phyloP scores from a whole-genome alignment of 2,888 invertebrate genomes.

The Pristionchus mayeri region DNA sequence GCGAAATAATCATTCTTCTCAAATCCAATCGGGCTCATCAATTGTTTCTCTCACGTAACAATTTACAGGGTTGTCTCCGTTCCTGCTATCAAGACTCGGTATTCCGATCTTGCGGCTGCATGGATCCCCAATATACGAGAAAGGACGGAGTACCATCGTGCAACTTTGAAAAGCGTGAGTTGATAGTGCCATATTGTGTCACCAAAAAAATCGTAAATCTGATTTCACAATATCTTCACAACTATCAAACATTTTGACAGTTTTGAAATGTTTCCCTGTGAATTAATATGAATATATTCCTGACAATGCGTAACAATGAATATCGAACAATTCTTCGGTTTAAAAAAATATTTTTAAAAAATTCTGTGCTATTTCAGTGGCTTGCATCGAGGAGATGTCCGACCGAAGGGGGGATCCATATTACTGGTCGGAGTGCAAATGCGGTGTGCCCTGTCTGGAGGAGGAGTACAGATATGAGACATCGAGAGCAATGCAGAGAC shows the following conservation, averaged over 20 bases:
- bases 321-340: no score
- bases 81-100: conserved; percentile 52
- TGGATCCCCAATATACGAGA: conserved; percentile 49
- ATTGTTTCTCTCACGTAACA: background rate
- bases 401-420: conserved; percentile 55
- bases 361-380: no score
- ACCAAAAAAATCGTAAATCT: background rate
- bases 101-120: conserved; percentile 37
- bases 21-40: background rate
- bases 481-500: conserved; percentile 45
- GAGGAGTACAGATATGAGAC: conserved; percentile 52
- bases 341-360: no score
- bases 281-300: no score
- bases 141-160: background rate
- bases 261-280: background rate
- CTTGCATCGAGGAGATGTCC: conserved; percentile 55
- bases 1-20: background rate
- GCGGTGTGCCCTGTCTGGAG: conserved; percentile 54
- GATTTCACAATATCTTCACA: background rate
- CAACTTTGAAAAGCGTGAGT: conserved; percentile 20
- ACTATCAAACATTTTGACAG: no score
- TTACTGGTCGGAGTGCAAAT: conserved; percentile 55
- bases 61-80: conserved; percentile 50
- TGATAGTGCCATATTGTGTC: no score
- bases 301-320: background rate